Evolutionary conservation across 1,140 invertebrate genomes (phyloP), one percentile per base, ranked within the genome.

Genomic region (Heliothis virescens): DNA sequence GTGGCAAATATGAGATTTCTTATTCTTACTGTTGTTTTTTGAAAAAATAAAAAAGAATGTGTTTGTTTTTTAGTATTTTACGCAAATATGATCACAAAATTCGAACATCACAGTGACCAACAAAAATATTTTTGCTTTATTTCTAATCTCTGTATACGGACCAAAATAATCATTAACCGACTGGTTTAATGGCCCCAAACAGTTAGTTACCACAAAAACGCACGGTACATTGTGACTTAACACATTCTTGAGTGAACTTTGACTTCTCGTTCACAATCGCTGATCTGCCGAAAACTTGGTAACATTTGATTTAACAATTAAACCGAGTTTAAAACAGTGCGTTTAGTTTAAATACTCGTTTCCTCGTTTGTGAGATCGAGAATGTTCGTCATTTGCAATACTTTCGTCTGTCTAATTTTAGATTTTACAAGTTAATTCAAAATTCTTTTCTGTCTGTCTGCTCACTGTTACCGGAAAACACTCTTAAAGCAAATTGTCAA

Each of bases 201-300:
- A 41, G 62, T 77, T n/a, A 53, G 48, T 65, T 16, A 29, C 47
- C 59, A 67, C 50, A 65, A 53, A 67, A 77, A 55, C 65, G 50
- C 48, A 9, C 69, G 34, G 59, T 62, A 75, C 62, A 72, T n/a
- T 80, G 65, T 80, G 83, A 81, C 79, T 85, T 81, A 81, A 80
- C 81, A 85, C 79, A 85, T 85, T 85, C 79, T 74, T 76, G 62
- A 3, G 48, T n/a, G 71, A 65, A 77, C 82, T n/a, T 78, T 12
- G 71, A 65, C 55, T n/a, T 52, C 65, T 69, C 74, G 72, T 57
- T 71, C 59, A 79, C 76, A 79, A 78, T 57, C 57, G 52, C 62
- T 71, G n/a, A n/a, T n/a, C n/a, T n/a, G n/a, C 18, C 67, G 67
- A n/a, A 71, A 52, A 65, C 50, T 18, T 4, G 53, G 50, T 50